A percentile compares a stretch with the other conserved stretches of the same genome.
These are phyloP conservation scores for Sitodiplosis mosellana DNA, from an alignment of 1,140 invertebrate genomes.

Conservation along the genomic window DNA sequence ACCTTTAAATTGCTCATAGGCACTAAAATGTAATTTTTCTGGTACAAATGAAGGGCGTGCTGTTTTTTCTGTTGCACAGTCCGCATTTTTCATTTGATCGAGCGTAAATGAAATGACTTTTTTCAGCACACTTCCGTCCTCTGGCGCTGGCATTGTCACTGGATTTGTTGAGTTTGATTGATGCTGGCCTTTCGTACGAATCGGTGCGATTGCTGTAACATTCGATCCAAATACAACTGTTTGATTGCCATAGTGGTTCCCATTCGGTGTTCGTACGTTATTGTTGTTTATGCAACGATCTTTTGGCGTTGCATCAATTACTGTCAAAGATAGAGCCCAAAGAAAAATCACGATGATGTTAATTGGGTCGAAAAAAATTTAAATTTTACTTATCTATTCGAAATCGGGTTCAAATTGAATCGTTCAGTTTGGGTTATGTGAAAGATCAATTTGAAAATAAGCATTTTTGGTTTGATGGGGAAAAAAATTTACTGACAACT, in stretches of 20 bases:
- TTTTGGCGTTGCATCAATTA: neutral
- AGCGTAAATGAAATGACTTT: constrained; percentile 68
- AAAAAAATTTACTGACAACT: neutral
- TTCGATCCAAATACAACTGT: neutral
- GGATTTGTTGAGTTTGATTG: constrained; percentile 4
- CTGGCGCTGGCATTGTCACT: constrained; percentile 18
- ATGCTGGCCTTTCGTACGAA: neutral
- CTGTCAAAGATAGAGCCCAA: neutral
- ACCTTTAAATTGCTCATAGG: constrained; percentile 83
- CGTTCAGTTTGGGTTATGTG: neutral
- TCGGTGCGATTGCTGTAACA: neutral
- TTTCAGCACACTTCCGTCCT: constrained; percentile 50
- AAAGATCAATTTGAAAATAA: neutral
- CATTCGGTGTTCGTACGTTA: neutral
- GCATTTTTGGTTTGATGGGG: neutral
- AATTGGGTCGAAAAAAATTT: neutral
- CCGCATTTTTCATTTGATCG: constrained; percentile 28
- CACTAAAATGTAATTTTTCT: constrained; percentile 63
- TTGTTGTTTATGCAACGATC: neutral
- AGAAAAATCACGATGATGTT: neutral
- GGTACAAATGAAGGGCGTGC: constrained; percentile 53
- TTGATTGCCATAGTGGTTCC: neutral
- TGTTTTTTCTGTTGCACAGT: neutral
- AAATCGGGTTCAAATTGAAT: neutral
- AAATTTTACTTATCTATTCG: neutral